These are phyloP conservation scores for Bubalus kerabau DNA, from an alignment of 2,113 vertebrate species.

Conservation along the genomic window DNA sequence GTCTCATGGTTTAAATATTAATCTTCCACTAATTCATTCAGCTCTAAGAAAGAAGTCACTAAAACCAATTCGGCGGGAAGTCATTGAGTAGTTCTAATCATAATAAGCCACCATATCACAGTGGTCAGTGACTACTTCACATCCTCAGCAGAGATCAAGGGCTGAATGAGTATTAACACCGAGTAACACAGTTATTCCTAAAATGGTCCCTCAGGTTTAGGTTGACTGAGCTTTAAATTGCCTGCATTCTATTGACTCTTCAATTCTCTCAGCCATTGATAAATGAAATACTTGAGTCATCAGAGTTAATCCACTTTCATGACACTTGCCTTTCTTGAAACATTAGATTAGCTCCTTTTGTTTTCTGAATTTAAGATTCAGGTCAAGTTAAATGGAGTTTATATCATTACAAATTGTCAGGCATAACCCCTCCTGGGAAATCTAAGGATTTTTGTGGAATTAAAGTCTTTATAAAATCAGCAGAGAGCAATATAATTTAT, in stretches of 20 bases:
- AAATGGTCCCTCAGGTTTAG: background rate
- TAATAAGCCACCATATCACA: background rate
- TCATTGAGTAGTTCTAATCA: background rate
- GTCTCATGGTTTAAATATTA: background rate
- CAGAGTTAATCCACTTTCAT: slow-evolving; percentile 42
- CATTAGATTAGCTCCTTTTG: slow-evolving; percentile 17
- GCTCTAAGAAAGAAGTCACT: background rate
- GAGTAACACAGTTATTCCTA: background rate
- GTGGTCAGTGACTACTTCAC: background rate
- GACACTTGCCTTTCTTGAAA: slow-evolving; percentile 24
- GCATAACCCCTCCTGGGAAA: background rate
- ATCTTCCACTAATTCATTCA: background rate
- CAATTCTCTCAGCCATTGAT: slow-evolving; percentile 25
- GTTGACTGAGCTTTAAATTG: slow-evolving; percentile 41
- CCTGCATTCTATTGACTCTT: slow-evolving; percentile 4
- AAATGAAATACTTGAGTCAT: slow-evolving; percentile 39
- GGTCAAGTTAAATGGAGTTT: slow-evolving; percentile 24
- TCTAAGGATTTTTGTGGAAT: background rate
- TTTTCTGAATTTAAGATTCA: slow-evolving; percentile 35
- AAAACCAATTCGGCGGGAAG: background rate
- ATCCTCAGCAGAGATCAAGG: background rate
- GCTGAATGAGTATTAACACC: background rate
- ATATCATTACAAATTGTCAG: background rate
- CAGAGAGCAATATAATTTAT: background rate
- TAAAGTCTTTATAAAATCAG: slow-evolving; percentile 26